phyloP scores from a whole-genome alignment of 1,140 invertebrate species.

The Araneus ventricosus region DNA sequence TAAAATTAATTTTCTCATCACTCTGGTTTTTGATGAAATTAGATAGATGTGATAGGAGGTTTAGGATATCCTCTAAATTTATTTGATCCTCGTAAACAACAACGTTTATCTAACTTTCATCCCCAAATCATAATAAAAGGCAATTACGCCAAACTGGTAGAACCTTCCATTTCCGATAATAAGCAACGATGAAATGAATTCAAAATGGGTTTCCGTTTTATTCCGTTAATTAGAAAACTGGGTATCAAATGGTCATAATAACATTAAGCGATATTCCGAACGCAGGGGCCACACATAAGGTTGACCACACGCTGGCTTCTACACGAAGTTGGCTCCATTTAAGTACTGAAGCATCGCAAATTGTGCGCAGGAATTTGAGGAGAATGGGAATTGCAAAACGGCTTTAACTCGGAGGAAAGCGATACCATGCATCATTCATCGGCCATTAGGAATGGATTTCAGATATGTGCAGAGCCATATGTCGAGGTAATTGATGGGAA shows the following conservation, averaged over 20 bases:
- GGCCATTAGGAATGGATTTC: background rate
- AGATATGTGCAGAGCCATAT: conserved; percentile 9
- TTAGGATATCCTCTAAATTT: no score
- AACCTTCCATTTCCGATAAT: no score
- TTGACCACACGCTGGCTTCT: background rate
- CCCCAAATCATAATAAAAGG: background rate
- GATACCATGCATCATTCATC: conserved; percentile 38
- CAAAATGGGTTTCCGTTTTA: background rate
- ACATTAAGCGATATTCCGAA: background rate
- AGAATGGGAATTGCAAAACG: conserved; percentile 10
- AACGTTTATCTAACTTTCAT: background rate
- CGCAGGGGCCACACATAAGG: background rate
- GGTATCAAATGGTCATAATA: background rate
- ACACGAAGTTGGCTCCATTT: background rate
- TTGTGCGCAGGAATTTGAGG: conserved; percentile 4
- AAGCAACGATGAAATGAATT: background rate
- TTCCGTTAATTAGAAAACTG: background rate
- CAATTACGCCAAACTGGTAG: background rate
- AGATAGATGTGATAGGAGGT: no score
- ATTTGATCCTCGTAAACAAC: no score
- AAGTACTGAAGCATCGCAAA: background rate
- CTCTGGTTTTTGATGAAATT: no score
- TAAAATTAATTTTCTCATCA: no score
- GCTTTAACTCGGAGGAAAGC: conserved; percentile 4
- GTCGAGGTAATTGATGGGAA: conserved; percentile 29